Evolutionary conservation across 2,888 invertebrate species (phyloP).

Genomic region (Chrysolina oricalcia): DNA sequence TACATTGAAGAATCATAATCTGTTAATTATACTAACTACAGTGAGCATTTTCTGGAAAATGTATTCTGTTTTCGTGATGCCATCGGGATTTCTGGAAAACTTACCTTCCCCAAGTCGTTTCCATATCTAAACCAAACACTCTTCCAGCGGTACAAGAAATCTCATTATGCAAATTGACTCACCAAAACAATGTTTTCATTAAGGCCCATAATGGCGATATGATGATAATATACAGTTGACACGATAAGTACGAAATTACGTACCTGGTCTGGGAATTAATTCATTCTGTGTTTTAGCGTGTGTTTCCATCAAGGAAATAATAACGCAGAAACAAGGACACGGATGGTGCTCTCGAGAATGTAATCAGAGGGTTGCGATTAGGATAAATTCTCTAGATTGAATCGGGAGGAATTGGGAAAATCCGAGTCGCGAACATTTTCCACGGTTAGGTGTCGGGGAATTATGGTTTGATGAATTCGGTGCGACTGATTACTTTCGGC

Average conservation of each 20-base stretch:
- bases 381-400: slow-evolving; percentile 33
- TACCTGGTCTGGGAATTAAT: slow-evolving; percentile 34
- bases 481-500: neutral
- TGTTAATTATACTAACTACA: neutral
- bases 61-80: neutral
- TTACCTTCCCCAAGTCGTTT: slow-evolving; percentile 2
- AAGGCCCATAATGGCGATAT: slow-evolving; percentile 39
- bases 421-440: neutral
- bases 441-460: neutral
- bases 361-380: slow-evolving; percentile 43
- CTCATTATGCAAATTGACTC: slow-evolving; percentile 40
- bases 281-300: slow-evolving; percentile 22
- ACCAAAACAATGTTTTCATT: slow-evolving; percentile 43
- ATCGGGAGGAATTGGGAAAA: slow-evolving; percentile 23
- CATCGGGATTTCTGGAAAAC: neutral
- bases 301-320: slow-evolving; percentile 33
- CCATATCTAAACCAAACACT: neutral
- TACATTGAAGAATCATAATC: too few species aligned
- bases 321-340: slow-evolving; percentile 33
- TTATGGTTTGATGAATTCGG: neutral
- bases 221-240: slow-evolving; percentile 48
- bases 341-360: slow-evolving; percentile 36
- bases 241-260: slow-evolving; percentile 49
- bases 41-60: neutral
- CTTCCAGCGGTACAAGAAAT: slow-evolving; percentile 3